Conservation (phyloP, 2,888 invertebrate species). For the Ferrisia virgata region DNA sequence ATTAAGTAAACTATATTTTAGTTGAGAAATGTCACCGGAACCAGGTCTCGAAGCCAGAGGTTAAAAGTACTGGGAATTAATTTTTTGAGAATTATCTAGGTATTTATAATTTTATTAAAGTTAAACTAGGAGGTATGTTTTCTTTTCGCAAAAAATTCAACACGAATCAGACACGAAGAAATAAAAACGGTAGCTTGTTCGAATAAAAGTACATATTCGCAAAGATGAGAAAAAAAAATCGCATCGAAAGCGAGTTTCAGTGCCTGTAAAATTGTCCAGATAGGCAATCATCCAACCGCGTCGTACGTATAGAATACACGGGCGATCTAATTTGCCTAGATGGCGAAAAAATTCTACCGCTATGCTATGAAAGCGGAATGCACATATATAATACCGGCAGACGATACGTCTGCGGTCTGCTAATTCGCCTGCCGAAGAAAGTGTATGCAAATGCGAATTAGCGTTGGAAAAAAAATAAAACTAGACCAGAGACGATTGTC, state of each 20-base stretch:
- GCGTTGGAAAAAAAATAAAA: background rate
- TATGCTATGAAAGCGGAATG: background rate
- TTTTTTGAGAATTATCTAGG: too few relatives aligned
- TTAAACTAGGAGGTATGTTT: too few relatives aligned
- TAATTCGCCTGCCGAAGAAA: constrained; percentile 19
- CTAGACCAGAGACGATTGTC: constrained; percentile 6
- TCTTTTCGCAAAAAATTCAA: too few relatives aligned
- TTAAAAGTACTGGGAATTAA: background rate
- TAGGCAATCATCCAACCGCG: background rate
- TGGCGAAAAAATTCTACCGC: background rate
- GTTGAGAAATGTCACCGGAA: background rate
- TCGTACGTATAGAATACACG: background rate
- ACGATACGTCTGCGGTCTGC: background rate
- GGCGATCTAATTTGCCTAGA: background rate
- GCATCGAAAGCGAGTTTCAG: background rate
- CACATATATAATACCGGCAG: background rate
- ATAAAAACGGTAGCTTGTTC: too few relatives aligned
- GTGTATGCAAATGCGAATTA: constrained; percentile 13
- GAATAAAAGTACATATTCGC: too few relatives aligned
- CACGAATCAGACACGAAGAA: too few relatives aligned
- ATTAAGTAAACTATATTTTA: background rate
- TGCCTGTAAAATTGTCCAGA: background rate
- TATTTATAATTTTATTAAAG: background rate
- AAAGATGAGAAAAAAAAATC: too few relatives aligned
- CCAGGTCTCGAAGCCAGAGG: background rate